These are phyloP conservation scores for Acanthosoma haemorrhoidale DNA, from an alignment of 2,888 invertebrate species.

Conservation along the genomic window DNA sequence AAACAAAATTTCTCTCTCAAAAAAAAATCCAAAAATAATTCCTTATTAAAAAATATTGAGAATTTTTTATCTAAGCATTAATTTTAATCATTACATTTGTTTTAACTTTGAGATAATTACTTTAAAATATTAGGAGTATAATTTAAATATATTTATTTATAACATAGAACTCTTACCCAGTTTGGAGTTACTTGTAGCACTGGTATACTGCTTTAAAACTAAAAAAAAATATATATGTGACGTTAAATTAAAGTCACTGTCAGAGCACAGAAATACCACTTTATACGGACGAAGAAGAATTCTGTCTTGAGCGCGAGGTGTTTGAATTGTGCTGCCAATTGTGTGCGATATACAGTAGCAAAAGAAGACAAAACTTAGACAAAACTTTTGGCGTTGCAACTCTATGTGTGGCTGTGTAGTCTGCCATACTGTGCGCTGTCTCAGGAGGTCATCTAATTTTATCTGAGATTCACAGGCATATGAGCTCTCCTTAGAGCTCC, in stretches of 20 bases:
- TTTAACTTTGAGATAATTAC: too few relatives aligned
- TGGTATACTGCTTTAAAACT: too few relatives aligned
- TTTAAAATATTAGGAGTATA: too few relatives aligned
- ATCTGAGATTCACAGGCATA: conserved; percentile 18
- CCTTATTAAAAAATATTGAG: too few relatives aligned
- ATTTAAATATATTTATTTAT: too few relatives aligned
- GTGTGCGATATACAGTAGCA: conserved; percentile 34
- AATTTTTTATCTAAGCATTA: too few relatives aligned
- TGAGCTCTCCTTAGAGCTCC: conserved; percentile 15
- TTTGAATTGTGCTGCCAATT: conserved; percentile 31
- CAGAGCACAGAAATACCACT: background rate
- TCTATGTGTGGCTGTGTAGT: conserved; percentile 34
- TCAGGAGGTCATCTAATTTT: conserved; percentile 25
- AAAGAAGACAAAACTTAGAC: conserved; percentile 33
- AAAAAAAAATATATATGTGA: too few relatives aligned
- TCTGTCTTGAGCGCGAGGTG: background rate
- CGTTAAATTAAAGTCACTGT: background rate
- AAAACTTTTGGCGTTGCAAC: conserved; percentile 34
- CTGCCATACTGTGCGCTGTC: conserved; percentile 36
- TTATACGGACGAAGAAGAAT: conserved; percentile 4
- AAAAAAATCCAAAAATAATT: too few relatives aligned
- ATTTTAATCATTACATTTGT: too few relatives aligned
- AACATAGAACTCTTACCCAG: conserved; percentile 9
- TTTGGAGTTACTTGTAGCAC: background rate
- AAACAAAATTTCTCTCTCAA: too few relatives aligned